Evolutionary conservation across 2,113 vertebrate genomes (phyloP).

Genomic region (Phodopus roborovskii): DNA sequence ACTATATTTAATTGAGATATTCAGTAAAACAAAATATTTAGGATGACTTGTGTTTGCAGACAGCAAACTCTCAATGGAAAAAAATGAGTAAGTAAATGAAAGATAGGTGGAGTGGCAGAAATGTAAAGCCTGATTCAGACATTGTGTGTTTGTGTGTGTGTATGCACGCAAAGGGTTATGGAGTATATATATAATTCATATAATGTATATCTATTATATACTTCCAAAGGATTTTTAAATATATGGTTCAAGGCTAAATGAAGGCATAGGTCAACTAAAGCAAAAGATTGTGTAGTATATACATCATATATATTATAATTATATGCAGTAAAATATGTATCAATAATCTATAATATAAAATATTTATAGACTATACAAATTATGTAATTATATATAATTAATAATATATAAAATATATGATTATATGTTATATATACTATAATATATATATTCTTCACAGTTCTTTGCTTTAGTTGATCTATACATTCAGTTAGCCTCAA

Average conservation of each 20-base stretch:
- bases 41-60: not conserved
- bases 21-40: not conserved
- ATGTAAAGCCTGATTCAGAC: not conserved
- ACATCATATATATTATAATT: no score
- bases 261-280: no score
- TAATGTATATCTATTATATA: no score
- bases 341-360: no score
- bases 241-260: no score
- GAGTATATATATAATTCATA: no score
- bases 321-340: no score
- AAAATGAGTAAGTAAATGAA: not conserved
- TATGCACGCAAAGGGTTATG: no score
- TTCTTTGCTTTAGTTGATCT: not conserved
- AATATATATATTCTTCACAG: not conserved
- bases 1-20: not conserved
- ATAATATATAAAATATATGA: no score
- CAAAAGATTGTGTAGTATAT: no score
- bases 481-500: not conserved
- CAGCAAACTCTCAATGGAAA: not conserved
- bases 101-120: not conserved
- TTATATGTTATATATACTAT: not conserved
- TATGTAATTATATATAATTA: not conserved
- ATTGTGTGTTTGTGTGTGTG: not conserved
- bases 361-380: not conserved
- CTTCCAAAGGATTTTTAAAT: no score